Evolutionary conservation across 2,888 invertebrate genomes (phyloP).

Genomic region (Oligia strigilis): DNA sequence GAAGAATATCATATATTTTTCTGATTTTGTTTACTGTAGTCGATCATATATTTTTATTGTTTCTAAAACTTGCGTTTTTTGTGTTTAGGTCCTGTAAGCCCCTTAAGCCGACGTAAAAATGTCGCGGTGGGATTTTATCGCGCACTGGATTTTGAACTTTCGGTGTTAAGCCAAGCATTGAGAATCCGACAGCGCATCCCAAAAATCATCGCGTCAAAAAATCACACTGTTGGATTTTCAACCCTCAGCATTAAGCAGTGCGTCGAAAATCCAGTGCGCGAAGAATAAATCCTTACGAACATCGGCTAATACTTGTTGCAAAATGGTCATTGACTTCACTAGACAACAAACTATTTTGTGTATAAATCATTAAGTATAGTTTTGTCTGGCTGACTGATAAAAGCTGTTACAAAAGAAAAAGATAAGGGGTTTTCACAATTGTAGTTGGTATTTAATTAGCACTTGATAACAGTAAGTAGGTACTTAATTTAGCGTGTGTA

Average conservation of each 20-base stretch:
- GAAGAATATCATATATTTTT: too few relatives aligned
- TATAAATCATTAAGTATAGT: background rate
- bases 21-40: too few relatives aligned
- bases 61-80: too few relatives aligned
- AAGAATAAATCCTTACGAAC: too few relatives aligned
- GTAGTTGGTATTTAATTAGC: conserved; percentile 35
- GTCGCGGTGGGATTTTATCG: background rate
- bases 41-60: too few relatives aligned
- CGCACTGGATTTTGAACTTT: background rate
- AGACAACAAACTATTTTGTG: background rate
- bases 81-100: too few relatives aligned
- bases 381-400: conserved; percentile 6
- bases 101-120: background rate
- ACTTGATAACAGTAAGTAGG: conserved; percentile 16
- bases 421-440: conserved; percentile 25
- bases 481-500: conserved; percentile 19
- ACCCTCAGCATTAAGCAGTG: background rate
- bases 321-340: conserved; percentile 38
- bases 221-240: background rate
- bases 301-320: background rate
- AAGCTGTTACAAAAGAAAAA: conserved; percentile 9
- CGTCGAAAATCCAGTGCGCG: background rate
- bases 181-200: background rate
- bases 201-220: background rate
- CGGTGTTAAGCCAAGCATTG: background rate